A percentile compares a stretch with the other conserved stretches of the same genome.
Conservation (phyloP, 1,140 invertebrate genomes). For the Sminthurides bifidus region DNA sequence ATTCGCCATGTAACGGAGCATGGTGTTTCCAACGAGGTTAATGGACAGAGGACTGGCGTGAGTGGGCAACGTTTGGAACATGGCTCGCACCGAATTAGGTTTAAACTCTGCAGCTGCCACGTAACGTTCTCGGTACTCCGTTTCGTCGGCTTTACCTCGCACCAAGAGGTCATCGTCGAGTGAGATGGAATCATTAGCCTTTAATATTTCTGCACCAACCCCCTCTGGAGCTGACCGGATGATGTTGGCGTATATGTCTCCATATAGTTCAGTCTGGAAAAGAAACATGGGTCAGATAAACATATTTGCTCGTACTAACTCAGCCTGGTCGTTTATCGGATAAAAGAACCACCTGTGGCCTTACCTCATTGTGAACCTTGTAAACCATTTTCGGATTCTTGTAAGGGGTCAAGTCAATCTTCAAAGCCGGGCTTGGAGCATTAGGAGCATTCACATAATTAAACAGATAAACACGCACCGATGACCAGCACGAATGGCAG, state of each 20-base stretch:
- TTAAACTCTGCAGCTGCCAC: constrained; percentile 23
- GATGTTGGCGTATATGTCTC: too few relatives aligned
- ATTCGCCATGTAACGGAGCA: not conserved
- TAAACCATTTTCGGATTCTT: constrained; percentile 13
- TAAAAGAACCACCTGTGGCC: too few relatives aligned
- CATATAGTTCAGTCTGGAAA: too few relatives aligned
- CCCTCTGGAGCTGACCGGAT: too few relatives aligned
- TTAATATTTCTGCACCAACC: too few relatives aligned
- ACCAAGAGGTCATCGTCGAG: not conserved
- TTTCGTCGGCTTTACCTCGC: not conserved
- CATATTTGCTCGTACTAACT: too few relatives aligned
- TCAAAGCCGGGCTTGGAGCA: constrained; percentile 3
- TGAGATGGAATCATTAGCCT: too few relatives aligned
- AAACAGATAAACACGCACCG: not conserved
- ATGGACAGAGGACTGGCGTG: constrained; percentile 53
- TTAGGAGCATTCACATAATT: constrained; percentile 3
- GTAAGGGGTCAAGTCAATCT: constrained; percentile 9
- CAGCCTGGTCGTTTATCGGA: too few relatives aligned
- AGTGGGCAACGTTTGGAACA: constrained; percentile 46
- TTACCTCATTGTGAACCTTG: not conserved
- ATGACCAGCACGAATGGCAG: constrained; percentile 13
- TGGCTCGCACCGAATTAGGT: constrained; percentile 1
- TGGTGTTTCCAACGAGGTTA: constrained; percentile 34
- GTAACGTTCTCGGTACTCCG: constrained; percentile 17
- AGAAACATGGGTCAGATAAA: too few relatives aligned